Percentiles rank a stretch among this genome's conserved stretches.
phyloP scores from a whole-genome alignment of 2,888 invertebrate genomes.

The Synanthedon tipuliformis region DNA sequence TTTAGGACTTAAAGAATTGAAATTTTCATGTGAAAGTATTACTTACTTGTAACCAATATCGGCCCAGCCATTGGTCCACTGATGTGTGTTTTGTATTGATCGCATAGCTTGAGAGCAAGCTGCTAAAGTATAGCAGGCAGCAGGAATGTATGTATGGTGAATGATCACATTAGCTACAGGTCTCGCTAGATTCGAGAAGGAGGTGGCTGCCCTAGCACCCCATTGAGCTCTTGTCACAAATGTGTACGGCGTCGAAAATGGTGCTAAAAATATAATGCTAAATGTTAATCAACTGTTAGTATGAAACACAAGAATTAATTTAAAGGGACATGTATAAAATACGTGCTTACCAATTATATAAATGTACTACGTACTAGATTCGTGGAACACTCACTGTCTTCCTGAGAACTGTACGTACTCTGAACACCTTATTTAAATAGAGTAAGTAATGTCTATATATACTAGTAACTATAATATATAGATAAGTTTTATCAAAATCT shows the following conservation, averaged over 20 bases:
- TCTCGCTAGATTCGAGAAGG: slow-evolving; percentile 47
- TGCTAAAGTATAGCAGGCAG: slow-evolving; percentile 61
- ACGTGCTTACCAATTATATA: no score
- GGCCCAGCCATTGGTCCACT: slow-evolving; percentile 69
- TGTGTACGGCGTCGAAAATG: neutral
- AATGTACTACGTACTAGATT: no score
- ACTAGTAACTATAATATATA: no score
- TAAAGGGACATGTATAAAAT: no score
- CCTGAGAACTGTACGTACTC: no score
- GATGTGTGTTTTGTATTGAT: slow-evolving; percentile 74
- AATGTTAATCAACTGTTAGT: no score
- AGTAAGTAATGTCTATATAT: no score
- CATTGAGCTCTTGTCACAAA: slow-evolving; percentile 55
- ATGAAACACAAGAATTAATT: no score
- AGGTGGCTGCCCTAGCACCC: slow-evolving; percentile 66
- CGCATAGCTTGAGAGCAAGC: slow-evolving; percentile 72
- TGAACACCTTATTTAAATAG: no score
- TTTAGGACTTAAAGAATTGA: no score
- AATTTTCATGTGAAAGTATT: neutral
- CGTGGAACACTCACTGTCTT: no score
- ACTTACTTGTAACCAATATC: slow-evolving; percentile 75
- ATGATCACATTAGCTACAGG: slow-evolving; percentile 76
- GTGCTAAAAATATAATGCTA: neutral
- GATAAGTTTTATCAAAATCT: no score
- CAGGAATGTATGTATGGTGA: slow-evolving; percentile 75